Conservation (phyloP, 35 echinoderm and acorn worm species). For the Lytechinus variegatus region DNA sequence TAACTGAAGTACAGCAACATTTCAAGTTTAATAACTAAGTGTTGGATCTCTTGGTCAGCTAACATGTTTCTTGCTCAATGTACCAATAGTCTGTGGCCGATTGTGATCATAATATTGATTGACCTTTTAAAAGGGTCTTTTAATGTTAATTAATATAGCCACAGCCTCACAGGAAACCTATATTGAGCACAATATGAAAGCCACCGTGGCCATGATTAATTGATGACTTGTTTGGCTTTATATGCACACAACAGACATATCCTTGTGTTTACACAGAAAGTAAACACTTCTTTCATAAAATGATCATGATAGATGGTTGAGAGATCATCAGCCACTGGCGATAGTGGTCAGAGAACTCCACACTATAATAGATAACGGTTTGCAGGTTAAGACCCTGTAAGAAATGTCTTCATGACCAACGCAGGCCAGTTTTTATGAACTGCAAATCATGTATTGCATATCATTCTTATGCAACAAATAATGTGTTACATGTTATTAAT, state of each 20-base stretch:
- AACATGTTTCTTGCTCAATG: not conserved
- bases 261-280: not conserved
- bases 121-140: no score
- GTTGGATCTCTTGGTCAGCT: not conserved
- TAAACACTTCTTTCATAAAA: not conserved
- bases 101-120: not conserved
- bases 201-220: not conserved
- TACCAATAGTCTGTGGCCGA: no score
- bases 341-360: not conserved
- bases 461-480: not conserved
- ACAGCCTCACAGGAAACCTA: not conserved
- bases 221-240: not conserved
- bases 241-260: not conserved
- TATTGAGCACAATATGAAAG: not conserved
- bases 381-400: not conserved
- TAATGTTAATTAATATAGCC: not conserved
- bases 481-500: not conserved
- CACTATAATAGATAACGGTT: not conserved
- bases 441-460: not conserved
- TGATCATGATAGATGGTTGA: not conserved
- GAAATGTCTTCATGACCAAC: not conserved
- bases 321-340: not conserved
- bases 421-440: not conserved
- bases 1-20: no score
- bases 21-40: no score